A percentile compares a stretch with the other conserved stretches of the same genome.
Evolutionary conservation across 2,113 vertebrate species (phyloP).

Genomic region (Donacobius atricapilla): DNA sequence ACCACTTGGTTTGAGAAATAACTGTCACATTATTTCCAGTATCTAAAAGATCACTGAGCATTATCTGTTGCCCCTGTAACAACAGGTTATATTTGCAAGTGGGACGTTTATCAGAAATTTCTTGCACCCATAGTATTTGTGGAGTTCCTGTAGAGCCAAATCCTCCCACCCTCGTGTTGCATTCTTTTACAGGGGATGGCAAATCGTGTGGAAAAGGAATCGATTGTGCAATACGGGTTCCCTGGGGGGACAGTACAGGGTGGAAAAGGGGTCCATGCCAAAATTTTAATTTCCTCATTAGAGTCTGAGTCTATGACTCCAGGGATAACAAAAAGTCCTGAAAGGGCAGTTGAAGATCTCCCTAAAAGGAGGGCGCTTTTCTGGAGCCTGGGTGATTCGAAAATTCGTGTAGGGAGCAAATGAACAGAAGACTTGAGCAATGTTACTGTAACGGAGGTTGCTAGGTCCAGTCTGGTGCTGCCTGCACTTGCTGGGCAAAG

Average conservation of each 20-base stretch:
- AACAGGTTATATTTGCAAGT: not conserved
- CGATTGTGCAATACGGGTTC: not conserved
- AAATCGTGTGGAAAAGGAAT: not conserved
- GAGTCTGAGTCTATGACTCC: not conserved
- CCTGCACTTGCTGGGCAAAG: not conserved
- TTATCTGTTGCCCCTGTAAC: not conserved
- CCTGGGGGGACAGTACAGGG: not conserved
- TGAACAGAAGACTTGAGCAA: not conserved
- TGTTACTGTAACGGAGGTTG: not conserved
- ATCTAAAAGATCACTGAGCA: not conserved
- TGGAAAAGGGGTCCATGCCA: not conserved
- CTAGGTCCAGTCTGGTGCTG: not conserved
- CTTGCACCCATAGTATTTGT: not conserved
- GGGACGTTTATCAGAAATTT: not conserved
- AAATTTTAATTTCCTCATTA: not conserved
- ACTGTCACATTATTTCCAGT: not conserved
- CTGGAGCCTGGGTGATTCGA: not conserved
- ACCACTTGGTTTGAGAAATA: not conserved
- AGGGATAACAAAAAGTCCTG: not conserved
- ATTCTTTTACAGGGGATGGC: not conserved
- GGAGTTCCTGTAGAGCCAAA: not conserved
- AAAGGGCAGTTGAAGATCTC: not conserved
- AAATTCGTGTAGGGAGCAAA: not conserved
- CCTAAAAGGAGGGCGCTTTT: not conserved
- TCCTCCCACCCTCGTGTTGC: not conserved